Evolutionary conservation across 2,113 vertebrate genomes (phyloP), one percentile per base, ranked within the genome.

Genomic region (Limanda limanda): DNA sequence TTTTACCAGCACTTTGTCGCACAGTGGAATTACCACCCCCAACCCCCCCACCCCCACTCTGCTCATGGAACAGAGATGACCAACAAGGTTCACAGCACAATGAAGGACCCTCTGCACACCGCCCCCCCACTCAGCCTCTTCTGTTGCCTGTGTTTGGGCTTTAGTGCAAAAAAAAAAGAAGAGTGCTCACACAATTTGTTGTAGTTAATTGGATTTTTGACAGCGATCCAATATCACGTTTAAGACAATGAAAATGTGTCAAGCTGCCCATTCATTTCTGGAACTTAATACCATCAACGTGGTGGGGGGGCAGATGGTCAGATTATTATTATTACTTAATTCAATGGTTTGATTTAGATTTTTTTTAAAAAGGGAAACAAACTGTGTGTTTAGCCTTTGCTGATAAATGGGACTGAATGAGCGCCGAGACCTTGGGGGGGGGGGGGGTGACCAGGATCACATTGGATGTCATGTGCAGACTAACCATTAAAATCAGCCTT

Each of bases 21-120:
- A 79, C 82, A 72, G 85, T 83, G 85, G 72, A 70, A 10, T 14
- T 60, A 56, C 65, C 54, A 31, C 63, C 52, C 71, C 71, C 55
- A 17, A 57, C 59, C 62, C 54, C 40, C 48, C 14, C 47, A 15
- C 45, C 45, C 20, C 66, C 59, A 62, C 54, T 24, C 47, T 63
- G 42, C 71, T 69, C 59, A n/a, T 21, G n/a, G 14, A 56, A 89
- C 76, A 77, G 89, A 90, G 86, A 78, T 81, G 84, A 73, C 78
- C 74, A 61, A 85, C 86, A 90, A 89, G 94, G 79, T 90, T 93
- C 90, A 82, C 51, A 84, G 90, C 79, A 89, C 93, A 94, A 92
- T 77, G 47, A 70, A 89, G 73, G 79, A 80, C 86, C 88, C 78
- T 89, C 76, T 74, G 60, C 84, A 71, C 83, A 76, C 87, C 85